Base-by-base conservation (phyloP, 2,113 vertebrate genomes). In the Phrynosoma platyrhinos region DNA sequence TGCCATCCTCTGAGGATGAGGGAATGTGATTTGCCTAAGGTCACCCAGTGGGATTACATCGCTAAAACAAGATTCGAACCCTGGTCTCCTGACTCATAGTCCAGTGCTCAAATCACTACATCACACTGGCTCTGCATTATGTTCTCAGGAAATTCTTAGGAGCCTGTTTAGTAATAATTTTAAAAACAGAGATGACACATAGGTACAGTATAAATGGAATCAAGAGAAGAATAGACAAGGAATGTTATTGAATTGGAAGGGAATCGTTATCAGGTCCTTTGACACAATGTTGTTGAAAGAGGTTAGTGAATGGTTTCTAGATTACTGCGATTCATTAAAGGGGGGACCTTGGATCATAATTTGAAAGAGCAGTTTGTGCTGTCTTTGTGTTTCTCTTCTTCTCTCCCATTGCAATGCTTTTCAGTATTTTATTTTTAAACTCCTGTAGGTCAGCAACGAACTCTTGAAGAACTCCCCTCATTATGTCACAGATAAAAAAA, bases 391-490 rank as follows among this genome's bases (percentile, higher is more conserved):
- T 64, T 64, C 30, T 64, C 23, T 76, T 52, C 27, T 27, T 9
- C 36, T 78, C 30, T 30, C 27, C 52, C 30, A 58, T 18, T 52
- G 14, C 3, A 18, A 4, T 27, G 0, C 30, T 93, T 91, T 92
- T 90, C 76, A 86, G 75, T 27, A 10, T 78, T 13, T 20, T 9
- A 2, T 21, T 83, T 25, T 66, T 42, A 27, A 92, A 18, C 78
- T 66, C 18, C 76, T 84, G 74, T 93, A 99, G 98, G 95, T 98
- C 64, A 96, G 90, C 52, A 93, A 93, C n/a, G 97, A 97, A 40
- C 89, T 97, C 92, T 85, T 97, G 92, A 96, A 95, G 93, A 98
- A 93, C 9, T 98, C 97, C 23, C 98, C 98, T 0, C 95, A 97
- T 5, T 95, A 96, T 68, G 92, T 92, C 36, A 97, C 98, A 91